Evolutionary conservation across 2,888 invertebrate species (phyloP).

Genomic region (Liopterus haemorrhoidalis): DNA sequence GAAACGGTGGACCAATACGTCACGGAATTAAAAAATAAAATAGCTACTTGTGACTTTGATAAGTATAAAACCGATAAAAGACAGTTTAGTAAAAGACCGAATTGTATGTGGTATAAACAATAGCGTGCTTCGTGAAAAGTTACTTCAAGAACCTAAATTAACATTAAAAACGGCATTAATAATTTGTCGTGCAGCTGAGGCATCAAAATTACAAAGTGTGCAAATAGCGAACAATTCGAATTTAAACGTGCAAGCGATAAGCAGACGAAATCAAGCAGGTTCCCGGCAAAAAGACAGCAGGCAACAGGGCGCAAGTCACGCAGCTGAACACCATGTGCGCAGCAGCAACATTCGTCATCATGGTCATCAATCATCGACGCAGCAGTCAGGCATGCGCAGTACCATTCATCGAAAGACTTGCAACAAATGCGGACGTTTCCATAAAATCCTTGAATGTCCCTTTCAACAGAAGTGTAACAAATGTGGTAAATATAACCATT

Average conservation of each 20-base stretch:
- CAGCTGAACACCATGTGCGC: background rate
- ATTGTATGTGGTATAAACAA: constrained; percentile 23
- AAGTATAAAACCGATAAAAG: too few relatives aligned
- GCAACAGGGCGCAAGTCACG: too few relatives aligned
- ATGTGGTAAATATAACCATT: constrained; percentile 16
- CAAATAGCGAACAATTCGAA: background rate
- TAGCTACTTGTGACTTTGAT: constrained; percentile 24
- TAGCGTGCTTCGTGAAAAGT: constrained; percentile 14
- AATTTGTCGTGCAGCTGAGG: constrained; percentile 5
- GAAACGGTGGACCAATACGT: constrained; percentile 25
- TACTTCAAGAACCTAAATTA: constrained; percentile 21
- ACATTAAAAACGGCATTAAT: constrained; percentile 20
- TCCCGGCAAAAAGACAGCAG: background rate
- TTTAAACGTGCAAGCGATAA: background rate
- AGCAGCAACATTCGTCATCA: too few relatives aligned
- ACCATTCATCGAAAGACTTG: background rate
- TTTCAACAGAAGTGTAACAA: constrained; percentile 13
- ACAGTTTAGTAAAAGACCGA: constrained; percentile 20
- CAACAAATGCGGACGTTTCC: constrained; percentile 14
- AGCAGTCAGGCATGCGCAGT: background rate
- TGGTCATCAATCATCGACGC: too few relatives aligned
- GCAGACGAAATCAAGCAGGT: too few relatives aligned
- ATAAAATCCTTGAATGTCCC: constrained; percentile 11
- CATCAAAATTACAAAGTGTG: background rate
- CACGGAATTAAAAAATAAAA: constrained; percentile 23